Evolutionary conservation across 2,113 vertebrate genomes (phyloP).

Genomic region (Cisticola juncidis): DNA sequence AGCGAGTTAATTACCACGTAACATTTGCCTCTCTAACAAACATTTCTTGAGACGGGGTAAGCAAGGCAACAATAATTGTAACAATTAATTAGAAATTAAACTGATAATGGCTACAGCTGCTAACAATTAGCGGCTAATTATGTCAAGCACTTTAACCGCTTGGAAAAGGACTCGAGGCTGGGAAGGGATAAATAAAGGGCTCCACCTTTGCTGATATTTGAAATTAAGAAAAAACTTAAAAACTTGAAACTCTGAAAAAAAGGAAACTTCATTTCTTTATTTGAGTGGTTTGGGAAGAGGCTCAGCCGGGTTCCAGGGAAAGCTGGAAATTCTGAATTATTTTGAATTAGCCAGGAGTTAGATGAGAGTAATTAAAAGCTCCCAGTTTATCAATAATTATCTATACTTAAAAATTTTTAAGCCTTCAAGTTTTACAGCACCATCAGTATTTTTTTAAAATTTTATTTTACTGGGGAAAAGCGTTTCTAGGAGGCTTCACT

Average conservation of each 20-base stretch:
- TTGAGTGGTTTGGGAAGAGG: no score
- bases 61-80: conserved; percentile 74
- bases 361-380: rapidly evolving
- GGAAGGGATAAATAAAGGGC: background rate
- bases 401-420: background rate
- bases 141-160: conserved; percentile 69
- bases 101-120: conserved; percentile 79
- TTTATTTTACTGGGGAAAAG: background rate
- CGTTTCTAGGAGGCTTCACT: background rate
- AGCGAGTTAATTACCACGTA: conserved; percentile 73
- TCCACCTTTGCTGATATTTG: background rate
- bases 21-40: conserved; percentile 67
- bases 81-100: conserved; percentile 80
- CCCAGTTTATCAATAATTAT: background rate
- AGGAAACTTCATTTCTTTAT: no score
- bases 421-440: background rate
- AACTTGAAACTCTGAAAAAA: no score
- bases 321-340: background rate
- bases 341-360: background rate
- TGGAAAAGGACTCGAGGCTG: conserved; percentile 22
- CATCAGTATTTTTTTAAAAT: background rate
- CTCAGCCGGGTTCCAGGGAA: rapidly evolving
- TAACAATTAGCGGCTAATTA: conserved; percentile 78
- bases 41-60: conserved; percentile 66
- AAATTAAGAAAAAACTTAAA: no score